Percentiles rank a stretch among this genome's conserved stretches.
phyloP scores from a whole-genome alignment of 2,113 vertebrate species.

The Phylloscopus whistleri region DNA sequence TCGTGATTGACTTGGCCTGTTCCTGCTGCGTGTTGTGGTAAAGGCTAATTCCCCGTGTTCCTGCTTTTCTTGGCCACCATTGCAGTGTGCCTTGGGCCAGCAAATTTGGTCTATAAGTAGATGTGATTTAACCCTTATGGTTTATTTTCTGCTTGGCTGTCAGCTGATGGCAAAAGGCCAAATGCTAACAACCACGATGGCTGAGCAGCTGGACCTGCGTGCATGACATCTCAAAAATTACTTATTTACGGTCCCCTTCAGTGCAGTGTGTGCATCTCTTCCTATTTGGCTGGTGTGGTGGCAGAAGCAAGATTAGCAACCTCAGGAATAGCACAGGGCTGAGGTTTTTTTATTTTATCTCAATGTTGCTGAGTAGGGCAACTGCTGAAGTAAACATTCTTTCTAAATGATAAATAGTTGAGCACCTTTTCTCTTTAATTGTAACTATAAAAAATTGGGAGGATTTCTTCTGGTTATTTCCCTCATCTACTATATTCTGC shows the following conservation, averaged over 20 bases:
- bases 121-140: constrained; percentile 45
- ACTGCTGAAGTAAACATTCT: background rate
- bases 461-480: background rate
- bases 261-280: background rate
- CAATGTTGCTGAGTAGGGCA: background rate
- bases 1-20: background rate
- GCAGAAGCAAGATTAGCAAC: background rate
- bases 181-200: background rate
- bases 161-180: constrained; percentile 24
- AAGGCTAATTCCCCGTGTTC: background rate
- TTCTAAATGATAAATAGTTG: background rate
- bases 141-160: constrained; percentile 12
- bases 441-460: background rate
- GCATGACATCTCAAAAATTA: background rate
- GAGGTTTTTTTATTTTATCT: background rate
- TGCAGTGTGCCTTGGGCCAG: background rate
- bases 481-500: background rate
- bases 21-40: background rate
- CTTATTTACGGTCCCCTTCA: background rate
- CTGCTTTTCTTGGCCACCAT: background rate
- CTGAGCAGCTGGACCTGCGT: constrained; percentile 16
- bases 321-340: background rate
- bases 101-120: background rate
- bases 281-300: background rate
- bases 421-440: background rate